Conservation (phyloP, 2,797 vertebrate genomes). For the Periophthalmus magnuspinnatus region DNA sequence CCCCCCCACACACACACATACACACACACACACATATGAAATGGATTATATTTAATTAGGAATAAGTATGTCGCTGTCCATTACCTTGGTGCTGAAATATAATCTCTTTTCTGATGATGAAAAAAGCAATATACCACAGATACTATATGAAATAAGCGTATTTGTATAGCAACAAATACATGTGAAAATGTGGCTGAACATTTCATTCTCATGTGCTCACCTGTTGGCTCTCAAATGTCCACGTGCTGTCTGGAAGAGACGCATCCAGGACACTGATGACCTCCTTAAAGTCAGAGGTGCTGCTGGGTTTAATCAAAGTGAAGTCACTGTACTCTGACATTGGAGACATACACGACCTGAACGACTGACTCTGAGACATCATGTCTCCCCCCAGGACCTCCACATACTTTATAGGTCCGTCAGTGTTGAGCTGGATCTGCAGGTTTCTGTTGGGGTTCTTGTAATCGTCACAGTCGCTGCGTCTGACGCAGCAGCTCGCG, state of each 20-base stretch:
- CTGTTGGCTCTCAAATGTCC: constrained; percentile 44
- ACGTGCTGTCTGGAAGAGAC: constrained; percentile 63
- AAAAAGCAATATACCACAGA: no score
- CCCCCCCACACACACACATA: no score
- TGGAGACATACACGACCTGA: constrained; percentile 67
- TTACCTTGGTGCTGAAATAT: no score
- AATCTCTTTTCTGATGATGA: no score
- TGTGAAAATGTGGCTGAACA: constrained; percentile 15
- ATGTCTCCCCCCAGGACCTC: constrained; percentile 67
- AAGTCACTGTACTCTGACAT: constrained; percentile 70
- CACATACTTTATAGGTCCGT: constrained; percentile 70
- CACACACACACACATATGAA: no score
- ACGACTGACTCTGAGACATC: constrained; percentile 68
- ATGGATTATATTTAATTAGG: no score
- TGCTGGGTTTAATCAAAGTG: constrained; percentile 65
- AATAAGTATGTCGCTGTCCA: no score
- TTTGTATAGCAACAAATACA: no score
- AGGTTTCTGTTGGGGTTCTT: constrained; percentile 68
- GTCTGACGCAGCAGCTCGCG: constrained; percentile 52
- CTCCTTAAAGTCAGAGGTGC: constrained; percentile 61
- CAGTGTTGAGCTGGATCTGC: constrained; percentile 69
- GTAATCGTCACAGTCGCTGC: constrained; percentile 46
- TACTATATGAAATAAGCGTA: no score
- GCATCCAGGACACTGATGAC: constrained; percentile 58
- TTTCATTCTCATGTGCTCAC: constrained; percentile 3